Evolutionary conservation across 2,113 vertebrate species (phyloP).

Genomic region (Cynocephalus volans): DNA sequence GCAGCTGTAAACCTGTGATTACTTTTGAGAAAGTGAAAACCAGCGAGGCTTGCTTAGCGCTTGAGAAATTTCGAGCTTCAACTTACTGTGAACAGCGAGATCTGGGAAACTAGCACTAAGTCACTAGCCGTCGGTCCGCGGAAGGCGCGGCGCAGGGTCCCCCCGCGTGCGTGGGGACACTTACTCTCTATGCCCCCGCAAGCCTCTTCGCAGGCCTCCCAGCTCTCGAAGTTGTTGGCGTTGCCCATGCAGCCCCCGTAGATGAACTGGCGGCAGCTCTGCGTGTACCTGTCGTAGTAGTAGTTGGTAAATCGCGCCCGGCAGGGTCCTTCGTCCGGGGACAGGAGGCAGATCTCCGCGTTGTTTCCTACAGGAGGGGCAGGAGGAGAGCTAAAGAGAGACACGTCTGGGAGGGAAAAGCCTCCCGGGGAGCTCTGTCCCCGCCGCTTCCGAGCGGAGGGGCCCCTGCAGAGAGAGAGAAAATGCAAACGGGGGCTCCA

Average conservation of each 20-base stretch:
- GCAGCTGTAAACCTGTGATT: not conserved
- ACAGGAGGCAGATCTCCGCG: constrained; percentile 91
- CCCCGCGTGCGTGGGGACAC: constrained; percentile 57
- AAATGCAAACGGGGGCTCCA: not conserved
- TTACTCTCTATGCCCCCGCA: constrained; percentile 95
- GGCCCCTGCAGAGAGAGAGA: not conserved
- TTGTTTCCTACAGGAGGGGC: constrained; percentile 77
- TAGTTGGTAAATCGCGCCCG: constrained; percentile 88
- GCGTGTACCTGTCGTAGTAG: constrained; percentile 93
- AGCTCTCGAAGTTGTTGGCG: constrained; percentile 93
- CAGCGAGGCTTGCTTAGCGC: not conserved
- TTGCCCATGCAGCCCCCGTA: constrained; percentile 96
- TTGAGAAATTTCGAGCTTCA: not conserved
- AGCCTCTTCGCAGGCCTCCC: constrained; percentile 90
- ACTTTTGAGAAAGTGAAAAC: not conserved
- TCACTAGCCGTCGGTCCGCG: rapidly evolving
- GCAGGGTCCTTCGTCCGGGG: constrained; percentile 91
- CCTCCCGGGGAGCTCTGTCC: not conserved
- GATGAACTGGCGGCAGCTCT: constrained; percentile 92
- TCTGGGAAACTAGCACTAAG: not conserved
- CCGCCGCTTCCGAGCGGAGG: not conserved
- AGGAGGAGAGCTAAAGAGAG: not conserved
- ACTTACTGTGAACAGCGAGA: not conserved
- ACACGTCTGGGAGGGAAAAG: not conserved
- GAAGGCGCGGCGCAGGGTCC: rapidly evolving